phyloP scores from a whole-genome alignment of 2,888 invertebrate genomes.

The Drosophila anomalata region DNA sequence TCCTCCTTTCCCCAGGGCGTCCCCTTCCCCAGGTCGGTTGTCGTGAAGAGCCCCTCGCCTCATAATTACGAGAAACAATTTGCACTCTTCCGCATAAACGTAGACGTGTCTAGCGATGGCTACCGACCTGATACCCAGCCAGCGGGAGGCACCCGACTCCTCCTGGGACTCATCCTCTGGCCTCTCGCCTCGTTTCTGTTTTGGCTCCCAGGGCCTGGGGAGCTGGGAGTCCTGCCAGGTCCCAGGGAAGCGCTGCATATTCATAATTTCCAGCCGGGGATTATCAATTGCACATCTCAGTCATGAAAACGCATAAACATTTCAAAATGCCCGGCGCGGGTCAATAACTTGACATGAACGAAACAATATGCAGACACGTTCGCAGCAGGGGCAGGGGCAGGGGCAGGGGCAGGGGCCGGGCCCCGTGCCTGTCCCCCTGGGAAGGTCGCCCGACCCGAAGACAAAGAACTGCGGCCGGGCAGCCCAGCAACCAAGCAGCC shows the following conservation, averaged over 20 bases:
- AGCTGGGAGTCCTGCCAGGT: slow-evolving; percentile 7
- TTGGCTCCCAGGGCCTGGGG: slow-evolving; percentile 5
- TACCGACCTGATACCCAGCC: slow-evolving; percentile 53
- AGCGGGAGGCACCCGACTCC: slow-evolving; percentile 60
- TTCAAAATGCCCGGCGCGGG: slow-evolving; percentile 77
- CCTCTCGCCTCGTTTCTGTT: not conserved
- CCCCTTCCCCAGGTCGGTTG: not conserved
- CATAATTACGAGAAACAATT: not conserved
- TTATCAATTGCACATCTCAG: slow-evolving; percentile 83
- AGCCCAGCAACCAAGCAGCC: not conserved
- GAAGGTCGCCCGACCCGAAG: slow-evolving; percentile 16
- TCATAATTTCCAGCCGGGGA: slow-evolving; percentile 69
- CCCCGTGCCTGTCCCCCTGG: not conserved
- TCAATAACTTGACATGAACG: slow-evolving; percentile 83
- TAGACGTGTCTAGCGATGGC: slow-evolving; percentile 40
- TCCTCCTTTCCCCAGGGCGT: not conserved
- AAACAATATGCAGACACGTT: slow-evolving; percentile 73
- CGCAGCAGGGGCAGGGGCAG: slow-evolving; percentile 6
- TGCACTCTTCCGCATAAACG: slow-evolving; percentile 53
- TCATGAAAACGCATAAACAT: slow-evolving; percentile 83
- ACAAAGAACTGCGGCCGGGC: slow-evolving; percentile 15
- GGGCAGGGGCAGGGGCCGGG: not conserved
- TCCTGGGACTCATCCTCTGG: slow-evolving; percentile 1
- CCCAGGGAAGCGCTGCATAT: slow-evolving; percentile 60
- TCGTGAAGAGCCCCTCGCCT: not conserved